phyloP scores from a whole-genome alignment of 2,797 vertebrate genomes.

The Caiman crocodilus region DNA sequence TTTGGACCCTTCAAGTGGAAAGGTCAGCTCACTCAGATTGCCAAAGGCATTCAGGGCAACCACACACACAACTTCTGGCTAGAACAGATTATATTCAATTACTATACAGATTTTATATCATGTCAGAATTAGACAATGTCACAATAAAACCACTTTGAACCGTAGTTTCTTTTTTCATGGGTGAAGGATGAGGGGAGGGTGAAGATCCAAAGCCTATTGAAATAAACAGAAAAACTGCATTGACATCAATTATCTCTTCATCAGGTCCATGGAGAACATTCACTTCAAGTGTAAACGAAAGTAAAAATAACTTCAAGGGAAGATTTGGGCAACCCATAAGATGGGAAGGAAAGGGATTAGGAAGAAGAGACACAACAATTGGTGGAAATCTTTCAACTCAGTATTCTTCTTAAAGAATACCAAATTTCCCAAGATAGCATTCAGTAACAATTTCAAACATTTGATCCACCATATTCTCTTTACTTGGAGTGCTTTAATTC shows the following conservation, averaged over 20 bases:
- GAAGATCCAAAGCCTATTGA: not conserved
- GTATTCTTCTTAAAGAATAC: constrained; percentile 19
- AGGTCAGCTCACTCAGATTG: too few species aligned
- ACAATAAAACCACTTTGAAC: constrained; percentile 56
- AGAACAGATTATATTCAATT: too few species aligned
- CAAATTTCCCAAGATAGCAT: not conserved
- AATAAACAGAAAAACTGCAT: not conserved
- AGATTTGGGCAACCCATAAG: not conserved
- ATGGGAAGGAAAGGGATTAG: constrained; percentile 12
- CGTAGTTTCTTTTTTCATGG: not conserved
- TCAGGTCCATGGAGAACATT: not conserved
- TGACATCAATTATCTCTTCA: not conserved
- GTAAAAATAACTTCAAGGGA: constrained; percentile 23
- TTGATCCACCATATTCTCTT: not conserved
- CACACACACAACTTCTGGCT: too few species aligned
- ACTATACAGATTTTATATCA: not conserved
- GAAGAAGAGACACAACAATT: constrained; percentile 12
- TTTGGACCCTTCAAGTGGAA: too few species aligned
- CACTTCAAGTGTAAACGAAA: constrained; percentile 31
- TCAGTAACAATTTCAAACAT: constrained; percentile 48
- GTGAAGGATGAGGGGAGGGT: not conserved
- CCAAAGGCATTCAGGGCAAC: too few species aligned
- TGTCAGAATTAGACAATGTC: constrained; percentile 43
- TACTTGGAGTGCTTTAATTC: constrained; percentile 20
- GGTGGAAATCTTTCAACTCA: constrained; percentile 3